These are phyloP conservation scores for Drosophila truncata DNA, from an alignment of 1,140 invertebrate species.

Conservation along the genomic window DNA sequence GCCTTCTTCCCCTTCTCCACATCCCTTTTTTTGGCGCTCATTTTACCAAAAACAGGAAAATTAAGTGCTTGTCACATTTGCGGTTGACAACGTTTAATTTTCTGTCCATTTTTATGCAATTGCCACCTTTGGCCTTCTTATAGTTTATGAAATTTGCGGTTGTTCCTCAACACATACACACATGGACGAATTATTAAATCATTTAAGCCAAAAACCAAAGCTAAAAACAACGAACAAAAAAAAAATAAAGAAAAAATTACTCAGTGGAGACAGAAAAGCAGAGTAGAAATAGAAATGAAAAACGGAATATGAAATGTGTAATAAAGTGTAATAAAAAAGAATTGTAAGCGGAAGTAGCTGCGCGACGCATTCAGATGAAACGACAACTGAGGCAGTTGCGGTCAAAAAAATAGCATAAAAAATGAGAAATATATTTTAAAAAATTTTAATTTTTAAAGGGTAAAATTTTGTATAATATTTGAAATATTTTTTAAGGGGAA, in stretches of 20 bases:
- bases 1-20: rapidly evolving
- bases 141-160: slow-evolving; percentile 7
- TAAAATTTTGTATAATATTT: too few relatives aligned
- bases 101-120: slow-evolving; percentile 64
- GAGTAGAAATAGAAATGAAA: slow-evolving; percentile 60
- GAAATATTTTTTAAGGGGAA: too few relatives aligned
- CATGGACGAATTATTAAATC: slow-evolving; percentile 73
- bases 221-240: slow-evolving; percentile 29
- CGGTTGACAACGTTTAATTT: slow-evolving; percentile 76
- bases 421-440: too few relatives aligned
- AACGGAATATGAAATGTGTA: slow-evolving; percentile 70
- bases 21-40: slow-evolving; percentile 43
- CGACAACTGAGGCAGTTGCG: slow-evolving; percentile 52
- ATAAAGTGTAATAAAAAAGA: slow-evolving; percentile 77
- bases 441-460: too few relatives aligned
- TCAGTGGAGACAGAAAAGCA: slow-evolving; percentile 7
- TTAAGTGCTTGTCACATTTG: slow-evolving; percentile 79
- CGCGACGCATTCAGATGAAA: slow-evolving; percentile 78
- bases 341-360: slow-evolving; percentile 78
- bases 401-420: slow-evolving; percentile 16
- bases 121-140: slow-evolving; percentile 19
- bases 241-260: slow-evolving; percentile 2
- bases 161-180: slow-evolving; percentile 10
- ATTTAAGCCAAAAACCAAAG: slow-evolving; percentile 54
- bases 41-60: slow-evolving; percentile 74